Evolutionary conservation across 2,888 invertebrate genomes (phyloP).

Genomic region (Metallyticus violacea): DNA sequence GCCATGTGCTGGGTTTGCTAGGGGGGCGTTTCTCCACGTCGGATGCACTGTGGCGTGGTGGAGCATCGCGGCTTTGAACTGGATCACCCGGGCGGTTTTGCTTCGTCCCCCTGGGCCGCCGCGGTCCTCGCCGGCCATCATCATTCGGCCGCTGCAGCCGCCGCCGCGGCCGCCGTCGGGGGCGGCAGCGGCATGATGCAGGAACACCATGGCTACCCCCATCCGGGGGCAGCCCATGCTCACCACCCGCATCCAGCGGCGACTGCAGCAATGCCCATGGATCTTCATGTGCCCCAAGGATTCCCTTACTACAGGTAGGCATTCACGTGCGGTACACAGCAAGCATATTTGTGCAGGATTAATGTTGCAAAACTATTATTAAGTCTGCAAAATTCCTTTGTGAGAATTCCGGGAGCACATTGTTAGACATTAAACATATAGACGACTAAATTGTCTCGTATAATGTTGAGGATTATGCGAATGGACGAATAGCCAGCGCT

Average conservation of each 20-base stretch:
- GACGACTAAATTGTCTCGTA: too few relatives aligned
- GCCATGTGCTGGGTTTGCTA: neutral
- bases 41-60: conserved; percentile 15
- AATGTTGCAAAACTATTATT: too few relatives aligned
- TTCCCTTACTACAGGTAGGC: conserved; percentile 88
- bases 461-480: too few relatives aligned
- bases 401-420: too few relatives aligned
- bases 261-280: conserved; percentile 70
- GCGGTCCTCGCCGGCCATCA: conserved; percentile 64
- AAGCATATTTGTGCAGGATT: too few relatives aligned
- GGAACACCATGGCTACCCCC: conserved; percentile 42
- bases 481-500: too few relatives aligned
- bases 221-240: conserved; percentile 56
- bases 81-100: conserved; percentile 74
- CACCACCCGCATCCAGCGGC: conserved; percentile 40
- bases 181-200: conserved; percentile 52
- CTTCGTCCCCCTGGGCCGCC: conserved; percentile 73
- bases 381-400: too few relatives aligned
- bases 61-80: conserved; percentile 46
- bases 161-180: conserved; percentile 52
- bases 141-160: conserved; percentile 48
- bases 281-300: conserved; percentile 87
- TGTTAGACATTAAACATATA: too few relatives aligned
- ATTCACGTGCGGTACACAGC: too few relatives aligned
- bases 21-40: neutral